A percentile compares a stretch with the other conserved stretches of the same genome.
Conservation (phyloP, 37 sponge, comb jelly and placozoan genomes). For the Chondrilla cf. caribensis region DNA sequence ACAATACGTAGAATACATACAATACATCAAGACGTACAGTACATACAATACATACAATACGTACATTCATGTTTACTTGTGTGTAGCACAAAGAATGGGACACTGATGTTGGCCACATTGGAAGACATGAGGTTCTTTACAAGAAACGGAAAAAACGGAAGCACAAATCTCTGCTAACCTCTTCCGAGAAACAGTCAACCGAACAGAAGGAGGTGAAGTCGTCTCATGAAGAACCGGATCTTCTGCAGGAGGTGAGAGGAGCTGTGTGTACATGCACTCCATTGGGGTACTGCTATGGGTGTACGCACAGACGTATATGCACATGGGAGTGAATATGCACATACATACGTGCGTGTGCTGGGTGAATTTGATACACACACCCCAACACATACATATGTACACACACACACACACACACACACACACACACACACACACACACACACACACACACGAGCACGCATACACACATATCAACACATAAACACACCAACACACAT, state of each 20-base stretch:
- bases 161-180: not conserved
- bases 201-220: not conserved
- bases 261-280: not conserved
- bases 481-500: too few species aligned
- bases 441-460: too few species aligned
- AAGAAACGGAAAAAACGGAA: conserved; percentile 8
- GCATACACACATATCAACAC: too few species aligned
- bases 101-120: conserved; percentile 41
- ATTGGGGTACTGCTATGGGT: not conserved
- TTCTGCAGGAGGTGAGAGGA: not conserved
- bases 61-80: not conserved
- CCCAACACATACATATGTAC: not conserved
- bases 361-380: not conserved
- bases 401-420: not conserved
- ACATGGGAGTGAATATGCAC: not conserved
- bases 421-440: not conserved
- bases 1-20: too few species aligned
- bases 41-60: too few species aligned
- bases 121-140: conserved; percentile 48
- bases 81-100: conserved; percentile 11
- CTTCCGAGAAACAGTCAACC: not conserved
- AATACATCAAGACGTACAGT: too few species aligned
- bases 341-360: not conserved
- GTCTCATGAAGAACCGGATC: not conserved
- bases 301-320: conserved; percentile 1